phyloP scores from a whole-genome alignment of 2,888 invertebrate species.

The Trimorus sp. region DNA sequence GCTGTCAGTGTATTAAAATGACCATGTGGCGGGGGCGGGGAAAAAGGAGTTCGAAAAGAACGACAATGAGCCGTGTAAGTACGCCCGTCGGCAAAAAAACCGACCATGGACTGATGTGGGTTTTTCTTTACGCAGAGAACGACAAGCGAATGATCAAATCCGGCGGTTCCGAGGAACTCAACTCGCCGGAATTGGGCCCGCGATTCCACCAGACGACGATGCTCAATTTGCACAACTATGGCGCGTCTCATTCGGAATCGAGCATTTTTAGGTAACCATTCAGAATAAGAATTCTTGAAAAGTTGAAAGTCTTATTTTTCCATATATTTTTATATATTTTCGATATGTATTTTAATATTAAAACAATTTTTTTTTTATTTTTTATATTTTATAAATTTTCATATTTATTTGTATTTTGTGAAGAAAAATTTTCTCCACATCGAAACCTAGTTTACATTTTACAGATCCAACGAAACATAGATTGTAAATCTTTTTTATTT shows the following conservation, averaged over 20 bases:
- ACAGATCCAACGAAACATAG: too few relatives aligned
- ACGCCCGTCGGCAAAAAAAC: background rate
- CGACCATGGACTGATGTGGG: background rate
- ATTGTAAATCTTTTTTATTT: too few relatives aligned
- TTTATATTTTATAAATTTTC: too few relatives aligned
- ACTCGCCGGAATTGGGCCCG: conserved; percentile 56
- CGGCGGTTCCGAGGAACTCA: conserved; percentile 76
- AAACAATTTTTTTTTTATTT: too few relatives aligned
- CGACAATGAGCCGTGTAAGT: conserved; percentile 35
- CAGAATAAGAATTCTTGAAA: background rate
- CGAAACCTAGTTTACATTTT: too few relatives aligned
- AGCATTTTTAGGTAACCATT: conserved; percentile 29
- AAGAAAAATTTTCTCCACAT: too few relatives aligned
- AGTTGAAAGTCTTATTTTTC: too few relatives aligned
- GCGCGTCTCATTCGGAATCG: conserved; percentile 39
- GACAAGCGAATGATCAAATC: conserved; percentile 76
- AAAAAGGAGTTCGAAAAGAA: conserved; percentile 26
- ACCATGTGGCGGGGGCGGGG: background rate
- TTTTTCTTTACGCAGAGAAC: conserved; percentile 69
- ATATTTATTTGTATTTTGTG: too few relatives aligned
- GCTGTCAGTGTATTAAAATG: too few relatives aligned
- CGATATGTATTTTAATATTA: too few relatives aligned
- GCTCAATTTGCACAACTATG: conserved; percentile 75
- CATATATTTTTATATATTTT: too few relatives aligned
- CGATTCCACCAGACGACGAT: conserved; percentile 72